phyloP scores from a whole-genome alignment of 2,797 vertebrate species.

The Cirrhinus molitorella region DNA sequence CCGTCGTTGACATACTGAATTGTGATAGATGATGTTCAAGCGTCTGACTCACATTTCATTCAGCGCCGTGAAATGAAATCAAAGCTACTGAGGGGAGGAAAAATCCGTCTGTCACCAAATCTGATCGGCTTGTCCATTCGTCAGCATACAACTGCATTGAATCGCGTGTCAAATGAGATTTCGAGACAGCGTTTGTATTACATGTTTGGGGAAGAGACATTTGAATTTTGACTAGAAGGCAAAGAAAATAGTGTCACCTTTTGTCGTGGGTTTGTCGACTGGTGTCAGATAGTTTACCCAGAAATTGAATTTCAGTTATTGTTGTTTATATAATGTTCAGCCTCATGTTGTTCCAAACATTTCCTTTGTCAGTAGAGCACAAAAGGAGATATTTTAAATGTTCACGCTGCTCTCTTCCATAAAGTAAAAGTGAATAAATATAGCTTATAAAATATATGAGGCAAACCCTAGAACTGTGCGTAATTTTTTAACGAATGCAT shows the following conservation, averaged over 20 bases:
- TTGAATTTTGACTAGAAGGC: conserved; percentile 51
- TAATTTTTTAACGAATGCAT: background rate
- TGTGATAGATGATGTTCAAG: conserved; percentile 55
- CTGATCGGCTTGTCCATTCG: conserved; percentile 37
- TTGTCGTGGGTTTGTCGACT: background rate
- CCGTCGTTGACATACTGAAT: conserved; percentile 45
- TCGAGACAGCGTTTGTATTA: conserved; percentile 20
- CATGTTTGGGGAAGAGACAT: conserved; percentile 24
- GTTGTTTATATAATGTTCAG: too few species aligned
- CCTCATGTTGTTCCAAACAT: background rate
- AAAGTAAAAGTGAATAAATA: background rate
- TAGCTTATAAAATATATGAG: background rate
- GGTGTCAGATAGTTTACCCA: background rate
- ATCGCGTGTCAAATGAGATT: conserved; percentile 35
- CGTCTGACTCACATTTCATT: conserved; percentile 54
- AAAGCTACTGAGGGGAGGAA: conserved; percentile 49
- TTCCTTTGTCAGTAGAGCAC: background rate
- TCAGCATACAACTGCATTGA: conserved; percentile 31
- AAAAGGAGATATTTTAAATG: conserved; percentile 36
- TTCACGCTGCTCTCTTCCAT: background rate
- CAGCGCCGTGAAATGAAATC: conserved; percentile 50
- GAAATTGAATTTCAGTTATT: background rate
- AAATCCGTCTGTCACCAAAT: conserved; percentile 42
- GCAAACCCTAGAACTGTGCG: background rate
- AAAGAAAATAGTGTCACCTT: background rate